Conservation (phyloP, 2,888 invertebrate genomes). For the Tipula vernalis region DNA sequence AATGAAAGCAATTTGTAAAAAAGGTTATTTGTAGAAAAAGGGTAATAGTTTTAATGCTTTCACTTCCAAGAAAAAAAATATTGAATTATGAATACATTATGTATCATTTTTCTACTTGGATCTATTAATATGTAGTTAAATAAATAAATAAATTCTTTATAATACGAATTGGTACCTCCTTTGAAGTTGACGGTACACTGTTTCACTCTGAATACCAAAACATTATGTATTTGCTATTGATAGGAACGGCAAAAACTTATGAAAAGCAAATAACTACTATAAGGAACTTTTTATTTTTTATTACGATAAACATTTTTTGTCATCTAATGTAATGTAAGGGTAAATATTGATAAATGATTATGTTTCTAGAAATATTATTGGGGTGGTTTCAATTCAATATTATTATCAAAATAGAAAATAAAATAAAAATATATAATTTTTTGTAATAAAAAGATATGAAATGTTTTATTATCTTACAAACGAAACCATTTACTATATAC, state of each 20-base stretch:
- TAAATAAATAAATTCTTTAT: not conserved
- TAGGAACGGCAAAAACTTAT: not conserved
- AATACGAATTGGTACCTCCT: not conserved
- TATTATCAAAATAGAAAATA: not conserved
- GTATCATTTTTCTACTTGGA: not conserved
- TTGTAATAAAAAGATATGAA: not conserved
- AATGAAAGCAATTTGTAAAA: not conserved
- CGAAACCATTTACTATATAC: not conserved
- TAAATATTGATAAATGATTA: not conserved
- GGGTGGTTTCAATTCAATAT: conserved; percentile 4
- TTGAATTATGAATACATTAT: not conserved
- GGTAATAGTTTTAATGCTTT: not conserved
- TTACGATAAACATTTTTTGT: not conserved
- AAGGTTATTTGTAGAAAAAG: not conserved
- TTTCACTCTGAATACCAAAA: not conserved
- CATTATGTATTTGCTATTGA: not conserved
- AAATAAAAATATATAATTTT: not conserved
- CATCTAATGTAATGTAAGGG: not conserved
- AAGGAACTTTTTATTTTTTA: not conserved
- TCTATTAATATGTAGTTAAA: not conserved
- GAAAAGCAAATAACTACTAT: not conserved
- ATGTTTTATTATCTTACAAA: not conserved
- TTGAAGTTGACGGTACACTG: not conserved
- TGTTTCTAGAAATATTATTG: not conserved
- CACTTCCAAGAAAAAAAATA: not conserved